Conservation (phyloP, 2,113 vertebrate genomes). For the Gobius niger region DNA sequence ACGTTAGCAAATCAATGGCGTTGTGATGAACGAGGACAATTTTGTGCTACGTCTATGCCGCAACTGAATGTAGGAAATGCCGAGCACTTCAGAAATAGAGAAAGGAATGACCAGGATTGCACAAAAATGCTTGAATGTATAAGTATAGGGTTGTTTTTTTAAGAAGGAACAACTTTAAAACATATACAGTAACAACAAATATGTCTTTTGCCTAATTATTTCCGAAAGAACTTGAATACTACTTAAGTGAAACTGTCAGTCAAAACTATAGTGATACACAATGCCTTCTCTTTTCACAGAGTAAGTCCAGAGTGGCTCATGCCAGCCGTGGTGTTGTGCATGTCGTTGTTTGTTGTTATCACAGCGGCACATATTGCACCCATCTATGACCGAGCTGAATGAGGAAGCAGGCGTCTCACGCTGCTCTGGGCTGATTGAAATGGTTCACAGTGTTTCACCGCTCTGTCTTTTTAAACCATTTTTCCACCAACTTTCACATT, state of each 20-base stretch:
- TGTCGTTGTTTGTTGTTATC: conserved; percentile 56
- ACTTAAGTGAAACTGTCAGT: conserved; percentile 1
- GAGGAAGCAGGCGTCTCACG: conserved; percentile 36
- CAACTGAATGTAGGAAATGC: too few relatives aligned
- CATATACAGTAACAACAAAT: too few relatives aligned
- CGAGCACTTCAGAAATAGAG: too few relatives aligned
- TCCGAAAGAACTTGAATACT: neutral
- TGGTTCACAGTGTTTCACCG: conserved; percentile 46
- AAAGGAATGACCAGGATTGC: too few relatives aligned
- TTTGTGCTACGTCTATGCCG: too few relatives aligned
- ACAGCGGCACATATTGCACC: conserved; percentile 56
- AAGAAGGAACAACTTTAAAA: too few relatives aligned
- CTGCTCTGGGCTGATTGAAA: conserved; percentile 67
- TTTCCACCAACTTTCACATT: conserved; percentile 41
- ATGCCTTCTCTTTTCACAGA: conserved; percentile 18
- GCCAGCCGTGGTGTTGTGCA: conserved; percentile 24
- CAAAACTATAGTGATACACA: conserved; percentile 17
- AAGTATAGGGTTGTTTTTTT: too few relatives aligned
- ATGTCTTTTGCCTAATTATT: neutral
- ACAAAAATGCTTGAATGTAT: too few relatives aligned
- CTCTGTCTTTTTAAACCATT: conserved; percentile 26
- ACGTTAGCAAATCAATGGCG: too few relatives aligned
- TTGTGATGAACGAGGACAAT: too few relatives aligned
- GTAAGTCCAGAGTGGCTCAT: conserved; percentile 18
- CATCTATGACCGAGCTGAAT: conserved; percentile 39